A percentile compares a stretch with the other conserved stretches of the same genome.
Evolutionary conservation across 2,888 invertebrate genomes (phyloP).

Genomic region (Thelaira solivaga): DNA sequence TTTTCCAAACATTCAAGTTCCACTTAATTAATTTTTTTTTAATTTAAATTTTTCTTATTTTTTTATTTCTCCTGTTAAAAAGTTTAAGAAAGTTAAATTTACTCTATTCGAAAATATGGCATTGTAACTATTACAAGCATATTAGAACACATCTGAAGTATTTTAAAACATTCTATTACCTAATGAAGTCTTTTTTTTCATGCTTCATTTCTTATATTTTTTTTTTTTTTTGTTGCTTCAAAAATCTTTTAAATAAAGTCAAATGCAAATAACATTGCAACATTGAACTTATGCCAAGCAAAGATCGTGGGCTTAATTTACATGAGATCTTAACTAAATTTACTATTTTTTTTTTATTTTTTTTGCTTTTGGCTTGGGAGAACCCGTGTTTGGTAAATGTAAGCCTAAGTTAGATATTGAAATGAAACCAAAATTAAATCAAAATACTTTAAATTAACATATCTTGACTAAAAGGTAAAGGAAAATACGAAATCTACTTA

Average conservation of each 20-base stretch:
- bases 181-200: constrained; percentile 59
- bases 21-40: too few species aligned
- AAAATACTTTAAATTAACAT: constrained; percentile 61
- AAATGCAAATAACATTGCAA: constrained; percentile 54
- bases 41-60: background rate
- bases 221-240: background rate
- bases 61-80: background rate
- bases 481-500: constrained; percentile 53
- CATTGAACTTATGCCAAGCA: constrained; percentile 57
- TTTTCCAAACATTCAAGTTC: too few species aligned
- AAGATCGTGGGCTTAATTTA: constrained; percentile 63
- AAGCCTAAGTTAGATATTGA: constrained; percentile 59
- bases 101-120: background rate
- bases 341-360: constrained; percentile 33
- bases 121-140: background rate
- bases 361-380: too few species aligned
- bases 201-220: background rate
- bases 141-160: constrained; percentile 38
- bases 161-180: constrained; percentile 55
- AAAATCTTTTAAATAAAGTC: constrained; percentile 24
- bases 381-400: constrained; percentile 28
- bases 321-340: constrained; percentile 62
- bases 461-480: constrained; percentile 48
- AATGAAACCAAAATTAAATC: constrained; percentile 61
- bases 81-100: too few species aligned